phyloP scores from a whole-genome alignment of 2,888 invertebrate species.

The Agrochola macilenta region DNA sequence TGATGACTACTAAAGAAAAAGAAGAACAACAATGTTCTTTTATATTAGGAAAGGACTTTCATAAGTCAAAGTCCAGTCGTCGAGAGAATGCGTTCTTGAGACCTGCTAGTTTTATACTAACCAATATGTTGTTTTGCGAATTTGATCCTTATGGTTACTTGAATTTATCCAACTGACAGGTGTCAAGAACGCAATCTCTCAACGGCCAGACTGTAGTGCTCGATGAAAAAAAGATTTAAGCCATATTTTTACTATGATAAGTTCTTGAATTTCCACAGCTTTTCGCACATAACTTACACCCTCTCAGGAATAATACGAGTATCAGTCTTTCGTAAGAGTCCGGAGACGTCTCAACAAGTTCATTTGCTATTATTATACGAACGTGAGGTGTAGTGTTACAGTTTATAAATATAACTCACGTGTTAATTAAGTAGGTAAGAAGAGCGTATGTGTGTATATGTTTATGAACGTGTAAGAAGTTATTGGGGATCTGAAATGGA shows the following conservation, averaged over 20 bases:
- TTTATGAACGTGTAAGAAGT: too few relatives aligned
- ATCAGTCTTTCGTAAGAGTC: conserved; percentile 18
- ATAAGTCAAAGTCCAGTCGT: too few relatives aligned
- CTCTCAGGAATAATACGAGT: neutral
- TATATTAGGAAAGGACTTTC: too few relatives aligned
- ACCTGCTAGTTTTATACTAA: too few relatives aligned
- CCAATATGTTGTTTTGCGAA: too few relatives aligned
- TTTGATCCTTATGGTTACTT: too few relatives aligned
- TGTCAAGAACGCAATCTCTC: too few relatives aligned
- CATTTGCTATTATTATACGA: conserved; percentile 29
- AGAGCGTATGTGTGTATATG: neutral
- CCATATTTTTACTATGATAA: neutral
- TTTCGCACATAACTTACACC: conserved; percentile 7
- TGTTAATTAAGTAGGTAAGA: neutral
- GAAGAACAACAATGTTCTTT: neutral
- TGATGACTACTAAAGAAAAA: neutral
- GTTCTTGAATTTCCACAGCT: neutral
- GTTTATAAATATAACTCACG: neutral
- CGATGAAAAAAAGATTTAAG: neutral
- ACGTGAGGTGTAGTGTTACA: conserved; percentile 8
- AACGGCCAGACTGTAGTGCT: too few relatives aligned
- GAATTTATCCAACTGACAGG: too few relatives aligned
- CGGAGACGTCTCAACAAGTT: conserved; percentile 34
- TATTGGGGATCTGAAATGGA: too few relatives aligned
- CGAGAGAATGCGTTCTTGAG: too few relatives aligned